Evolutionary conservation across 2,888 invertebrate species (phyloP).

Genomic region (Clunio marinus): DNA sequence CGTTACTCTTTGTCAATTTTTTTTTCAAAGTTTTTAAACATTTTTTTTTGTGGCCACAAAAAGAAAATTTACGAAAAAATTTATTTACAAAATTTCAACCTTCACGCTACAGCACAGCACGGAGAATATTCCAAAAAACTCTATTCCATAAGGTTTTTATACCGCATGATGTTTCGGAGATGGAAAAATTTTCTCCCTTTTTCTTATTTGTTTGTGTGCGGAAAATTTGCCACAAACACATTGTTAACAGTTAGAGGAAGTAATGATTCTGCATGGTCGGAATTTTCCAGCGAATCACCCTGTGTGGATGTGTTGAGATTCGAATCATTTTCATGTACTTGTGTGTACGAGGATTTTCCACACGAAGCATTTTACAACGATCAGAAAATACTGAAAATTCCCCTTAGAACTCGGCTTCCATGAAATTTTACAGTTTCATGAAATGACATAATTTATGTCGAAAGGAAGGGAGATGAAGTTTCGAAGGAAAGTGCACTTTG

Average conservation of each 20-base stretch:
- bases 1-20: not conserved
- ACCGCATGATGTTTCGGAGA: conserved; percentile 31
- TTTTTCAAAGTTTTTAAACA: conserved; percentile 9
- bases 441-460: conserved; percentile 36
- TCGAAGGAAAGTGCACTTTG: conserved; percentile 29
- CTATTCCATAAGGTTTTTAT: conserved; percentile 29
- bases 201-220: not conserved
- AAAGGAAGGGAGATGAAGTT: not conserved
- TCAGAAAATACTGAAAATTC: not conserved
- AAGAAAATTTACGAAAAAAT: not conserved
- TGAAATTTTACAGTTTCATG: conserved; percentile 28
- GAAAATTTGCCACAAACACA: conserved; percentile 15
- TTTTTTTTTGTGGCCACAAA: not conserved
- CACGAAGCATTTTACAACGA: conserved; percentile 8
- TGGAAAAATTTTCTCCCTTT: conserved; percentile 23
- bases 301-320: not conserved
- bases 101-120: conserved; percentile 14
- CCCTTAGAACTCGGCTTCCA: conserved; percentile 18
- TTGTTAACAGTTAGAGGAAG: conserved; percentile 16
- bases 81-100: not conserved
- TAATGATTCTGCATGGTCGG: conserved; percentile 19
- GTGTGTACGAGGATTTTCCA: not conserved
- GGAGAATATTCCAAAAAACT: conserved; percentile 37
- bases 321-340: not conserved
- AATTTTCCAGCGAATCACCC: conserved; percentile 14